phyloP scores from a whole-genome alignment of 2,113 vertebrate species.

The human (Homo sapiens) region DNA sequence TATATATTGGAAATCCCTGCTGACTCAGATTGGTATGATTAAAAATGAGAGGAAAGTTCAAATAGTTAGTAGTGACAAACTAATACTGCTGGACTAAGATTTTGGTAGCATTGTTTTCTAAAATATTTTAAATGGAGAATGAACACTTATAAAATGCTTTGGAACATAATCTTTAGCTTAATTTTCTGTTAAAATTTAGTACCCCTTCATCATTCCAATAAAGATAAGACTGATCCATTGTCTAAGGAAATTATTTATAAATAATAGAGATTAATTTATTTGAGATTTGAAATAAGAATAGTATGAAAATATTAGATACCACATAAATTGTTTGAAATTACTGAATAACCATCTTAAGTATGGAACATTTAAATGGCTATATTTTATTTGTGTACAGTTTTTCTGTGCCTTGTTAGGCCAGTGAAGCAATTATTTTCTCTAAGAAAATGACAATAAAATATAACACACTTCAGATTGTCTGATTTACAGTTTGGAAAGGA shows the following conservation, averaged over 20 bases:
- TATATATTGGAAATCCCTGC: neutral
- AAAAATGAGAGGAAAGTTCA: slow-evolving; percentile 6
- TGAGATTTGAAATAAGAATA: slow-evolving; percentile 54
- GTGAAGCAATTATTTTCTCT: slow-evolving; percentile 38
- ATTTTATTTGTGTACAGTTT: slow-evolving; percentile 20
- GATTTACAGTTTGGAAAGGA: neutral
- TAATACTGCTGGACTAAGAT: neutral
- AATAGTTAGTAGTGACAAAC: neutral
- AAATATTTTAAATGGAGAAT: slow-evolving; percentile 36
- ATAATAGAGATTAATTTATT: slow-evolving; percentile 35
- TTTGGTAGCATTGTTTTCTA: neutral
- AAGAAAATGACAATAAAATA: slow-evolving; percentile 2
- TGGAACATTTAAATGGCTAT: neutral
- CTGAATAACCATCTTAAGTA: neutral
- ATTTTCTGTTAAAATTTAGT: slow-evolving; percentile 41
- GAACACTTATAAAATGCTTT: slow-evolving; percentile 17
- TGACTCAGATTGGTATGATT: neutral
- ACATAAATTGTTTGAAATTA: slow-evolving; percentile 19
- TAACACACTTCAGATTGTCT: slow-evolving; percentile 1
- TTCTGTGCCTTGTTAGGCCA: neutral
- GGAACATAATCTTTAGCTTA: slow-evolving; percentile 3
- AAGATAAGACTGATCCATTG: neutral
- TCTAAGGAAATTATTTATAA: slow-evolving; percentile 43
- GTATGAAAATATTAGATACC: slow-evolving; percentile 4
- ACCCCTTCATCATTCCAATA: slow-evolving; percentile 33